Percentiles rank a stretch among this genome's conserved stretches.
phyloP scores from a whole-genome alignment of 53 echinoderm and acorn worm genomes.

The Arbacia lixula region DNA sequence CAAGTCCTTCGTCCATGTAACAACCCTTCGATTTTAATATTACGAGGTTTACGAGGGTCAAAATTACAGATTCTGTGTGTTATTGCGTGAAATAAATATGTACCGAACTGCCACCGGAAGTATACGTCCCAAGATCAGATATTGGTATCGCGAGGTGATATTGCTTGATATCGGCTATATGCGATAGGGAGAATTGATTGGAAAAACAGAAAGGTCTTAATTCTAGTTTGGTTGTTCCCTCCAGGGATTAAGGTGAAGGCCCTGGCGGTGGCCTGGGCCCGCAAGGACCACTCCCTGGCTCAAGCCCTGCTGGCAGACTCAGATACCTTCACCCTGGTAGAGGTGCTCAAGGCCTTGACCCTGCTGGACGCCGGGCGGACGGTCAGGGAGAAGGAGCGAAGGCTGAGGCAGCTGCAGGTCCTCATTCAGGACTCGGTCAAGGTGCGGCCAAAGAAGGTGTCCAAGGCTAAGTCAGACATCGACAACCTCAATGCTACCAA shows the following conservation, averaged over 20 bases:
- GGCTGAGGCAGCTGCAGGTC: slow-evolving; percentile 72
- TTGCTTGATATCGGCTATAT: too few species aligned
- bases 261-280: slow-evolving; percentile 89
- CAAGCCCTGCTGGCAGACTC: slow-evolving; percentile 62
- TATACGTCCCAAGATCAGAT: too few species aligned
- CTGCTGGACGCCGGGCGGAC: slow-evolving; percentile 85
- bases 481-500: slow-evolving; percentile 77
- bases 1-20: too few species aligned
- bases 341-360: slow-evolving; percentile 84
- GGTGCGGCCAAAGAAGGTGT: slow-evolving; percentile 60
- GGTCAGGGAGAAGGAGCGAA: slow-evolving; percentile 88
- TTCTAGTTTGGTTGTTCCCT: too few species aligned
- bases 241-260: slow-evolving; percentile 77
- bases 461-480: slow-evolving; percentile 80
- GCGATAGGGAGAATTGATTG: too few species aligned
- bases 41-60: too few species aligned
- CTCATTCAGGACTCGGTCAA: slow-evolving; percentile 63
- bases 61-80: too few species aligned
- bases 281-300: slow-evolving; percentile 78
- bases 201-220: too few species aligned
- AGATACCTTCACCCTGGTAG: slow-evolving; percentile 86
- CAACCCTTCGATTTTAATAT: too few species aligned
- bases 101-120: too few species aligned
- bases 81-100: too few species aligned
- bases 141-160: too few species aligned